Evolutionary conservation across 1,140 invertebrate species (phyloP).

Genomic region (Drosophila tani): DNA sequence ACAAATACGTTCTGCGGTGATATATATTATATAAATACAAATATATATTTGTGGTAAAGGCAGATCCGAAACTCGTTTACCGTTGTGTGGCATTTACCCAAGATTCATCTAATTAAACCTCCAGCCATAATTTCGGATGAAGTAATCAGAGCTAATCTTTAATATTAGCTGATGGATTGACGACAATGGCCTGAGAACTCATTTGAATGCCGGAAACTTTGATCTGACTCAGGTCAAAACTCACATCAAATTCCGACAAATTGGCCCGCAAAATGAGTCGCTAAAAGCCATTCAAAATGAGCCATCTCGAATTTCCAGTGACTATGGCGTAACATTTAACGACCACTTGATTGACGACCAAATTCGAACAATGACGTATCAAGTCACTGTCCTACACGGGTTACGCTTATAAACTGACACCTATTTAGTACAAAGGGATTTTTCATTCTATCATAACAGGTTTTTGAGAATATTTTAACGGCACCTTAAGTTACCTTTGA

Average conservation of each 20-base stretch:
- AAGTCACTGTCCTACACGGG: background rate
- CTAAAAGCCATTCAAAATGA: constrained; percentile 36
- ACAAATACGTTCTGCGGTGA: constrained; percentile 23
- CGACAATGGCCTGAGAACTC: constrained; percentile 33
- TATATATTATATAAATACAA: constrained; percentile 19
- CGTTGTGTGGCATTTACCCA: constrained; percentile 66
- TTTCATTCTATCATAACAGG: background rate
- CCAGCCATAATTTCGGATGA: constrained; percentile 53
- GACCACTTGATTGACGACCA: constrained; percentile 32
- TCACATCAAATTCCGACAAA: constrained; percentile 40
- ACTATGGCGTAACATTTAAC: constrained; percentile 37
- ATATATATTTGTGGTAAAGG: constrained; percentile 15
- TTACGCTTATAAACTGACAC: background rate
- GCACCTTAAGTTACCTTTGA: background rate
- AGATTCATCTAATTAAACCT: constrained; percentile 60
- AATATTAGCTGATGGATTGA: constrained; percentile 19
- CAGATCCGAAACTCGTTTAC: constrained; percentile 63
- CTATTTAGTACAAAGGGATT: background rate
- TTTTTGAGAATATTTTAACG: background rate
- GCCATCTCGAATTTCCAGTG: constrained; percentile 54
- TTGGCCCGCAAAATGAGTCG: constrained; percentile 44
- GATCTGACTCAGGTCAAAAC: constrained; percentile 52
- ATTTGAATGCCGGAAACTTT: constrained; percentile 73
- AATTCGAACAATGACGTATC: constrained; percentile 28
- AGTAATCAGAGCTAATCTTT: constrained; percentile 71